A percentile compares a stretch with the other conserved stretches of the same genome.
phyloP scores from a whole-genome alignment of 2,888 invertebrate genomes.

The Trachelus stipa region DNA sequence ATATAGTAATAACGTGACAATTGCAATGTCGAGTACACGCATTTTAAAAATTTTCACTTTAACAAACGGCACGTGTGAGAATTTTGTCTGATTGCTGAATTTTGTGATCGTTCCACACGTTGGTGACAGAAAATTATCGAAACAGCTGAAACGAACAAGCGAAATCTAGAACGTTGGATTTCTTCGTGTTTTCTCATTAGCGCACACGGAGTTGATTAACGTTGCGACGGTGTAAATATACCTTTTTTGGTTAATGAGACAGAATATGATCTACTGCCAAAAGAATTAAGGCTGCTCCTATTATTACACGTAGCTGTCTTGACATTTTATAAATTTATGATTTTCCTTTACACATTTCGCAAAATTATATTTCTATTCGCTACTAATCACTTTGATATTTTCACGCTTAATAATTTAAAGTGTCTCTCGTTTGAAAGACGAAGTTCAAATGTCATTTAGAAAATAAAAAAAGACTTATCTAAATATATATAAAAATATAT shows the following conservation, averaged over 20 bases:
- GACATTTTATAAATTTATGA: conserved; percentile 6
- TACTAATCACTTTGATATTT: not conserved
- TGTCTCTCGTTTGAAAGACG: not conserved
- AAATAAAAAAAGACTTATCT: not conserved
- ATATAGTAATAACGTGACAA: not conserved
- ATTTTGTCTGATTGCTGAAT: not conserved
- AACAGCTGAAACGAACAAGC: not conserved
- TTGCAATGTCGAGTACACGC: not conserved
- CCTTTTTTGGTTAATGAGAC: not conserved
- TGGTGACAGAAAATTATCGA: not conserved
- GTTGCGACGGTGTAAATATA: not conserved
- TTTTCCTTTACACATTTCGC: not conserved
- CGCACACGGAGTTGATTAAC: not conserved
- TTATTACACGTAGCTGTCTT: not conserved
- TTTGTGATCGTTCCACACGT: not conserved
- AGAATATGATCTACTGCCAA: conserved; percentile 5
- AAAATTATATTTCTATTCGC: not conserved
- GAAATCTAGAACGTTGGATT: not conserved
- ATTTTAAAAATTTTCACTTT: not conserved
- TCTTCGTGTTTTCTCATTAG: not conserved
- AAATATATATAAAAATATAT: too few relatives aligned
- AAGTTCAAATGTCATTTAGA: not conserved
- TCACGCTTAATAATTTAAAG: not conserved
- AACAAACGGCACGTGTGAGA: too few relatives aligned
- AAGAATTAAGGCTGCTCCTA: conserved; percentile 9